A percentile compares a stretch with the other conserved stretches of the same genome.
phyloP scores from a whole-genome alignment of 2,113 vertebrate species.

The Grammomys dolichurus region DNA sequence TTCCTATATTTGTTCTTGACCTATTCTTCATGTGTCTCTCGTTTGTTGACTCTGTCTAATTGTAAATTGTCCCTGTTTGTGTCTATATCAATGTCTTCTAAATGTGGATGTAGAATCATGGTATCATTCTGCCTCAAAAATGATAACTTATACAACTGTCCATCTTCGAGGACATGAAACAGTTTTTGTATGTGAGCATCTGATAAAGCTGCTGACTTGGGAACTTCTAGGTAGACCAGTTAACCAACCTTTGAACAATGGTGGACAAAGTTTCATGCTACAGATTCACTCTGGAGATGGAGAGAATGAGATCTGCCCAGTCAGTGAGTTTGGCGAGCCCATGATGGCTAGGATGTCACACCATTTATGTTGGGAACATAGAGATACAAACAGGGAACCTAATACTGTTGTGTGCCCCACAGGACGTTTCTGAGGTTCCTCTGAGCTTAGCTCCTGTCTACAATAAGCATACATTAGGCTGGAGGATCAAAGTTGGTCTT shows the following conservation, averaged over 20 bases:
- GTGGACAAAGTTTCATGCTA: constrained; percentile 50
- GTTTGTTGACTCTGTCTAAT: constrained; percentile 70
- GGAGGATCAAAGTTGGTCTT: background rate
- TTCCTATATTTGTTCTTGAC: constrained; percentile 68
- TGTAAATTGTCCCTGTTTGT: constrained; percentile 69
- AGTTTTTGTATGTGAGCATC: constrained; percentile 55
- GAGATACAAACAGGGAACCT: background rate
- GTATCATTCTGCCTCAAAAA: background rate
- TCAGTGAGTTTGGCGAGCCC: background rate
- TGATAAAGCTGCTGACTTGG: constrained; percentile 42
- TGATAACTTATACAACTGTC: background rate
- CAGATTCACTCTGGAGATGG: background rate
- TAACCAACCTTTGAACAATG: constrained; percentile 43
- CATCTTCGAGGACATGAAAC: constrained; percentile 42
- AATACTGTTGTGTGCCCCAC: background rate
- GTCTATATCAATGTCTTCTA: constrained; percentile 62
- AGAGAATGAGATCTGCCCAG: background rate
- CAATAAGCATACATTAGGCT: background rate
- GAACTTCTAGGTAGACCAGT: constrained; percentile 34
- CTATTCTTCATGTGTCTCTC: constrained; percentile 62
- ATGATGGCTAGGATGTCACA: background rate
- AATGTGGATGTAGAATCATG: constrained; percentile 53
- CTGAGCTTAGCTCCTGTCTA: background rate
- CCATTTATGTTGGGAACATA: background rate
- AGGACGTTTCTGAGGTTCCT: background rate